Conservation (phyloP, 2,113 vertebrate genomes). For the Alectura lathami region DNA sequence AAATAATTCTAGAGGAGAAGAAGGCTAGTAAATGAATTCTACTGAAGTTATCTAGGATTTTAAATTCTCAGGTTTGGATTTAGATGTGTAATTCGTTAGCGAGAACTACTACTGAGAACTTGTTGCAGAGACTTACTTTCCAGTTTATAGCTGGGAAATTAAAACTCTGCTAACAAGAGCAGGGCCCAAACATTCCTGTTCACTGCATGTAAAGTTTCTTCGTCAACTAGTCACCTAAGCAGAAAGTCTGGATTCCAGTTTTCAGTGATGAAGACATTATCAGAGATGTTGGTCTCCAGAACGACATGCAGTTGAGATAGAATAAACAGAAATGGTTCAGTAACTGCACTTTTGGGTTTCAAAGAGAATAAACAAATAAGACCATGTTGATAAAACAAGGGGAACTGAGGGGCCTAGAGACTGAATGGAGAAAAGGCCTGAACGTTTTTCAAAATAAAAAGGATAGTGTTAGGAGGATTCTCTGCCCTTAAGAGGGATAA, state of each 20-base stretch:
- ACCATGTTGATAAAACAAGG: background rate
- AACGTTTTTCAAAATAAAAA: background rate
- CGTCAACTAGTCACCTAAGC: background rate
- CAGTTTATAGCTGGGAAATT: background rate
- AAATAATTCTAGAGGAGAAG: conserved; percentile 40
- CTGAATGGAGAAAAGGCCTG: background rate
- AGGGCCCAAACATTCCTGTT: background rate
- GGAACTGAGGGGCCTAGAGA: background rate
- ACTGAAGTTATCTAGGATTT: background rate
- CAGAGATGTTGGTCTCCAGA: background rate
- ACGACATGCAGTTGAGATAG: background rate
- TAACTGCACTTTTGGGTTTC: background rate
- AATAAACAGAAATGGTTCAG: background rate
- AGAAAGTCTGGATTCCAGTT: background rate
- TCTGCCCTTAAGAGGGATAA: background rate
- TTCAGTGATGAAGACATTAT: background rate
- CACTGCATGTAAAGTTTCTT: background rate
- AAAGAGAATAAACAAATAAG: background rate
- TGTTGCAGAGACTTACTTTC: background rate
- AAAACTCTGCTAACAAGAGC: background rate
- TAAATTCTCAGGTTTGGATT: conserved; percentile 17
- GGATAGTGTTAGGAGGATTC: background rate
- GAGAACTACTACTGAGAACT: background rate
- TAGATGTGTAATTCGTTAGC: background rate
- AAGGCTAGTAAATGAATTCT: conserved; percentile 28